Conservation (phyloP, 2,888 invertebrate species). For the Papilio gigon region DNA sequence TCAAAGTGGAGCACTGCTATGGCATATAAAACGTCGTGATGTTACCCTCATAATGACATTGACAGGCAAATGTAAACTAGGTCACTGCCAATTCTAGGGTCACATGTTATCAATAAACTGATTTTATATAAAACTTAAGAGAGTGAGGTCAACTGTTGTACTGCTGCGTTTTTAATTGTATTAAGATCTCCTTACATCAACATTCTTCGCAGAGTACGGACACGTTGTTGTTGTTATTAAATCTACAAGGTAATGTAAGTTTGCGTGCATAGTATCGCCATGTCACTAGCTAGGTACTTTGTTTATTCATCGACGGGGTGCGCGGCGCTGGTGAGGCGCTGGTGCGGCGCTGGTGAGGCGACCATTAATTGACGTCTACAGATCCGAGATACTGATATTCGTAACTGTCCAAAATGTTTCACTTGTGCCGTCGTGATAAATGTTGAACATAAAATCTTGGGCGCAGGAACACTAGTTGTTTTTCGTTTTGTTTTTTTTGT, state of each 20-base stretch:
- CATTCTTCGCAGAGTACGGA: background rate
- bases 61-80: background rate
- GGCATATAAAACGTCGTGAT: background rate
- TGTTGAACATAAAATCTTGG: conserved; percentile 1
- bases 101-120: background rate
- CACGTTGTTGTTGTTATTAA: background rate
- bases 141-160: too few relatives aligned
- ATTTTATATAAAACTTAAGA: too few relatives aligned
- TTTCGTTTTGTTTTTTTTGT: conserved; percentile 19
- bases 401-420: conserved; percentile 25
- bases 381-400: conserved; percentile 22
- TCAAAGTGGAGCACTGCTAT: background rate
- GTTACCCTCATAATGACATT: conserved; percentile 4
- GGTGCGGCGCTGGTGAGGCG: background rate
- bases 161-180: too few relatives aligned
- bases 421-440: conserved; percentile 18
- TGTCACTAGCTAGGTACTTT: background rate
- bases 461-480: conserved; percentile 9
- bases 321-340: background rate
- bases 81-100: conserved; percentile 5
- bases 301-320: conserved; percentile 32
- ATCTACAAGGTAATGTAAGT: conserved; percentile 44
- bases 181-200: background rate
- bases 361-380: conserved; percentile 38
- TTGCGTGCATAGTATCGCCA: background rate